These are phyloP conservation scores for Pomatorhinus ruficollis DNA, from an alignment of 2,113 vertebrate genomes.

Conservation along the genomic window DNA sequence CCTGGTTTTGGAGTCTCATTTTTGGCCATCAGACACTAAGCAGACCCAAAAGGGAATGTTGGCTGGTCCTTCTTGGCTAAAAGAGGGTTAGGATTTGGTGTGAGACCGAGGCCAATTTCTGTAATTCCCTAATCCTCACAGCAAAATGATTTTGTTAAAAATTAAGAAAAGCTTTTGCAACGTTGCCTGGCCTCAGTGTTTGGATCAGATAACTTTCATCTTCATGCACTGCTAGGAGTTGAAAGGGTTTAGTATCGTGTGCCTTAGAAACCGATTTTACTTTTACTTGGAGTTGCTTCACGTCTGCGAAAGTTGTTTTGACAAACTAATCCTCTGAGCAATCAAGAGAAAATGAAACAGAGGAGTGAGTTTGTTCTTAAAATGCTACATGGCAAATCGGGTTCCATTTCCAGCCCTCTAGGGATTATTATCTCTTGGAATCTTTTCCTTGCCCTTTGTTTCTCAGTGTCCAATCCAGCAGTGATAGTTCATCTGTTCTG, in stretches of 20 bases:
- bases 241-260: background rate
- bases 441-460: background rate
- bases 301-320: background rate
- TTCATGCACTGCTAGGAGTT: background rate
- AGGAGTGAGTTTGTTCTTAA: background rate
- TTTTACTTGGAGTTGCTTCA: background rate
- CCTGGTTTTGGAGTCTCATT: background rate
- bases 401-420: background rate
- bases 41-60: background rate
- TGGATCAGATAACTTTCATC: background rate
- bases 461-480: background rate
- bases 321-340: background rate
- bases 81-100: background rate
- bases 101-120: background rate
- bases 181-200: background rate
- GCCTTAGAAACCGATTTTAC: background rate
- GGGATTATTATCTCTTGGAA: background rate
- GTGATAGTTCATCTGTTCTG: background rate
- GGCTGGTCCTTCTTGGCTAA: background rate
- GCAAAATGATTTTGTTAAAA: background rate
- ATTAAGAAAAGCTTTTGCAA: background rate
- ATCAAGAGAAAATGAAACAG: background rate
- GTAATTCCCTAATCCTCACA: background rate
- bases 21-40: background rate
- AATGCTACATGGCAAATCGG: background rate